These are phyloP conservation scores for Leptinotarsa rubiginosa DNA, from an alignment of 2,888 invertebrate species.

Conservation along the genomic window DNA sequence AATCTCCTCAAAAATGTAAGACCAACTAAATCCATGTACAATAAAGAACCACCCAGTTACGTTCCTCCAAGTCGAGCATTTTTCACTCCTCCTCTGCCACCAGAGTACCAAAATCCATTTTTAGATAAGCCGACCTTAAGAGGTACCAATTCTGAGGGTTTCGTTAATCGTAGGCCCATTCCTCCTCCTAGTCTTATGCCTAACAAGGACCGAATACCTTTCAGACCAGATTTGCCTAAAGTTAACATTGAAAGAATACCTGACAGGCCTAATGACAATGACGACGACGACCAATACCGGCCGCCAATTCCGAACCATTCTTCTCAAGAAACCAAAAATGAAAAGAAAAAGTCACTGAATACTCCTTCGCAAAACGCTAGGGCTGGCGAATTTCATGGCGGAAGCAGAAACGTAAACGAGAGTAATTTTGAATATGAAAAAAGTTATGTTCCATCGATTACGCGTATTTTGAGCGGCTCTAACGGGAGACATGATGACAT, in stretches of 20 bases:
- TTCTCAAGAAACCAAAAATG: conserved; percentile 55
- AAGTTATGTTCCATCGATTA: conserved; percentile 79
- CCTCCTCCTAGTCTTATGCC: conserved; percentile 87
- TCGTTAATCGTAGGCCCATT: conserved; percentile 80
- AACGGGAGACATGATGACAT: conserved; percentile 87
- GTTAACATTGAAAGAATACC: conserved; percentile 61
- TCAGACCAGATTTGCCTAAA: conserved; percentile 74
- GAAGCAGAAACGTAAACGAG: conserved; percentile 60
- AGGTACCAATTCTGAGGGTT: conserved; percentile 73
- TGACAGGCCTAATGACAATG: conserved; percentile 45
- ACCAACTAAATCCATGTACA: conserved; percentile 72
- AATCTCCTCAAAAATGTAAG: conserved; percentile 72
- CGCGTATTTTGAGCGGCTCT: conserved; percentile 86
- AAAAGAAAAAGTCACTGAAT: conserved; percentile 80
- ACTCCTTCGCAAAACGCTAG: conserved; percentile 78
- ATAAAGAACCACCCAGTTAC: conserved; percentile 83
- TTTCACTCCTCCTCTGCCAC: conserved; percentile 86
- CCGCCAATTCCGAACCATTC: conserved; percentile 37
- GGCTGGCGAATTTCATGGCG: conserved; percentile 62
- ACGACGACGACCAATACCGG: conserved; percentile 39
- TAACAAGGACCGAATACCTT: conserved; percentile 83
- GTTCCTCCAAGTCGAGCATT: conserved; percentile 82
- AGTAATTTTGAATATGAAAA: conserved; percentile 65
- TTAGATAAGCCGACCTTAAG: conserved; percentile 90
- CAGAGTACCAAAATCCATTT: conserved; percentile 86